Percentiles rank a stretch among this genome's conserved stretches.
Conservation (phyloP, 2,113 vertebrate genomes). For the Colistium nudipinnis region DNA sequence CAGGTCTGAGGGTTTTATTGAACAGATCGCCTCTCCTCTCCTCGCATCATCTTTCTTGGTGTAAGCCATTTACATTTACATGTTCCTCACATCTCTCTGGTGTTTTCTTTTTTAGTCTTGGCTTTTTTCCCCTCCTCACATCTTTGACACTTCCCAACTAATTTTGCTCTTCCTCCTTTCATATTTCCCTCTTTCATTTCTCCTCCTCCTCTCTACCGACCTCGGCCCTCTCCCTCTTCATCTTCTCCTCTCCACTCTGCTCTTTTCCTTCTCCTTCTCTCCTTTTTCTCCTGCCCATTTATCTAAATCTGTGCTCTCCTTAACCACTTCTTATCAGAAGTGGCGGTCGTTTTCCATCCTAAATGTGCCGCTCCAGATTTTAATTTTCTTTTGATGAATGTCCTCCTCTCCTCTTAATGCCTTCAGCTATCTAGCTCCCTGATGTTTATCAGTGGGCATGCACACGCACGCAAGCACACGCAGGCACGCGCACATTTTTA, state of each 20-base stretch:
- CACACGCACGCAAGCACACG: slow-evolving; percentile 25
- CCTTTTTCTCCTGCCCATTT: slow-evolving; percentile 84
- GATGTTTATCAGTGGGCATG: slow-evolving; percentile 87
- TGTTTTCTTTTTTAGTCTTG: neutral
- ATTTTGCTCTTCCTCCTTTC: neutral
- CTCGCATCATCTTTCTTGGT: neutral
- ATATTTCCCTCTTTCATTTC: neutral
- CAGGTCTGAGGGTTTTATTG: slow-evolving; percentile 13
- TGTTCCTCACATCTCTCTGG: too few species aligned
- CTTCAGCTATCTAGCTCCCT: slow-evolving; percentile 86
- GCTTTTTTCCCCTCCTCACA: neutral
- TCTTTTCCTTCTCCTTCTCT: slow-evolving; percentile 16
- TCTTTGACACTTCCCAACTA: neutral
- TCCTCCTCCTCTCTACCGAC: neutral
- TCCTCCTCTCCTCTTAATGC: slow-evolving; percentile 87
- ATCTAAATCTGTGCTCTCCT: slow-evolving; percentile 96
- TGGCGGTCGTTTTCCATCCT: slow-evolving; percentile 97
- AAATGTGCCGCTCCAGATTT: slow-evolving; percentile 90
- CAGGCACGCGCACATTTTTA: slow-evolving; percentile 9
- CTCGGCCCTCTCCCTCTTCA: slow-evolving; percentile 5
- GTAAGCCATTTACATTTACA: neutral
- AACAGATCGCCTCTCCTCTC: slow-evolving; percentile 1
- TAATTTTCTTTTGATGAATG: slow-evolving; percentile 99
- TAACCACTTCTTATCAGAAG: slow-evolving; percentile 98
- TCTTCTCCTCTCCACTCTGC: slow-evolving; percentile 20